These are phyloP conservation scores for Philopedon plagiatum DNA, from an alignment of 2,888 invertebrate genomes.

Conservation along the genomic window DNA sequence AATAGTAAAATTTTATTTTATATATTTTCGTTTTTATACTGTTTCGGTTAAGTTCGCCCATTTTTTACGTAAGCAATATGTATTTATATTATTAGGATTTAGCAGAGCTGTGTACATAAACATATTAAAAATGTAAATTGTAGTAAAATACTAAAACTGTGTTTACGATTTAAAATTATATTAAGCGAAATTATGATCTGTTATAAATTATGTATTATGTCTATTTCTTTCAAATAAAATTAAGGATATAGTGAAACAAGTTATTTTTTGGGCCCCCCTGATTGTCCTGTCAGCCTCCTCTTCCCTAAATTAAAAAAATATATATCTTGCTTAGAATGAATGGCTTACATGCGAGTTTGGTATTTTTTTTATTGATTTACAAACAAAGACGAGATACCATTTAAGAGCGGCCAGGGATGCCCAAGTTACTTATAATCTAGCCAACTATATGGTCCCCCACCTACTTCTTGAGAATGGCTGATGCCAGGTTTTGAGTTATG, in stretches of 20 bases:
- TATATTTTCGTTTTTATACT: constrained; percentile 21
- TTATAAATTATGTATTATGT: constrained; percentile 60
- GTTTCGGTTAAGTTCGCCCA: constrained; percentile 45
- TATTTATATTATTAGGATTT: constrained; percentile 57
- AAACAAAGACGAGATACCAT: no score
- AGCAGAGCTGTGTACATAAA: constrained; percentile 61
- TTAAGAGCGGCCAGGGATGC: no score
- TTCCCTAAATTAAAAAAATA: no score
- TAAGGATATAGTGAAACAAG: constrained; percentile 15
- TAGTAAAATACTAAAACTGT: constrained; percentile 48
- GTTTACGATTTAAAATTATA: constrained; percentile 51
- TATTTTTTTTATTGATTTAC: no score
- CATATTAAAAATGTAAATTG: constrained; percentile 58
- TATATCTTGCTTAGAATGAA: no score
- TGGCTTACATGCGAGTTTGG: no score
- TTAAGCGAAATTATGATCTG: constrained; percentile 61
- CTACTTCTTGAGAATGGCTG: no score
- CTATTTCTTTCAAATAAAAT: constrained; percentile 57
- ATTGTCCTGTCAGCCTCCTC: no score
- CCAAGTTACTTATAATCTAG: no score
- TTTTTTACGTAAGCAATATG: constrained; percentile 56
- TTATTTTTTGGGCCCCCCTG: not conserved
- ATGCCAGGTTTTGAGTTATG: no score
- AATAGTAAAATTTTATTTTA: constrained; percentile 18
- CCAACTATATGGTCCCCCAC: no score